These are phyloP conservation scores for Sardinella longiceps DNA, from an alignment of 2,797 vertebrate species.

Conservation along the genomic window DNA sequence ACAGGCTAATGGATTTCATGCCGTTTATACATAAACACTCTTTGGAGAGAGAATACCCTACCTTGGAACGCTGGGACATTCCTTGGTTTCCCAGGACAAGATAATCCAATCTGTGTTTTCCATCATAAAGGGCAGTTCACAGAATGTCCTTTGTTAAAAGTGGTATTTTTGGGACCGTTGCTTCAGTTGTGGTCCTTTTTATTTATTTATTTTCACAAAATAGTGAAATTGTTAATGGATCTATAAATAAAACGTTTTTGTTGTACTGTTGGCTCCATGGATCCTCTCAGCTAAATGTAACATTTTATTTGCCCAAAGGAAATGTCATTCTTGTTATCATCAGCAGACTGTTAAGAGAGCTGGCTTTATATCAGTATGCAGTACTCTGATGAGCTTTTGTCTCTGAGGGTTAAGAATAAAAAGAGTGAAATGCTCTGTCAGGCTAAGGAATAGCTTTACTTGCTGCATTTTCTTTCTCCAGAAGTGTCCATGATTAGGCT, in stretches of 20 bases:
- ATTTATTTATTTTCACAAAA: not conserved
- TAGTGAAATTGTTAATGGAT: not conserved
- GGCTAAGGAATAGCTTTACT: constrained; percentile 18
- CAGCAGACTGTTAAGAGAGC: not conserved
- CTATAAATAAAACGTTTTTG: not conserved
- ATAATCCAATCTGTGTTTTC: not conserved
- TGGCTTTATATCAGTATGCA: not conserved
- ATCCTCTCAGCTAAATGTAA: not conserved
- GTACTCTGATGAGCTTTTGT: not conserved
- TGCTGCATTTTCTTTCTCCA: not conserved
- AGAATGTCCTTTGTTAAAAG: not conserved
- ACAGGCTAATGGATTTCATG: constrained; percentile 14
- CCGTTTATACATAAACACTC: constrained; percentile 9
- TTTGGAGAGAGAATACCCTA: not conserved
- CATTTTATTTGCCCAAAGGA: not conserved
- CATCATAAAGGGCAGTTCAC: not conserved
- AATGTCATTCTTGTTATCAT: not conserved
- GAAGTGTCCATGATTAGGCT: not conserved
- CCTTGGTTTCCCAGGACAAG: constrained; percentile 21
- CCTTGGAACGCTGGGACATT: not conserved
- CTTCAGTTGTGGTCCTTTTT: not conserved
- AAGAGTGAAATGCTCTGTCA: not conserved
- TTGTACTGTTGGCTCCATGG: not conserved
- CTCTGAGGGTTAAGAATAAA: not conserved
- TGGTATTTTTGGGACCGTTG: not conserved